Percentiles rank a stretch among this genome's conserved stretches.
Evolutionary conservation across 2,113 vertebrate species (phyloP).

Genomic region (Tringa solitaria): DNA sequence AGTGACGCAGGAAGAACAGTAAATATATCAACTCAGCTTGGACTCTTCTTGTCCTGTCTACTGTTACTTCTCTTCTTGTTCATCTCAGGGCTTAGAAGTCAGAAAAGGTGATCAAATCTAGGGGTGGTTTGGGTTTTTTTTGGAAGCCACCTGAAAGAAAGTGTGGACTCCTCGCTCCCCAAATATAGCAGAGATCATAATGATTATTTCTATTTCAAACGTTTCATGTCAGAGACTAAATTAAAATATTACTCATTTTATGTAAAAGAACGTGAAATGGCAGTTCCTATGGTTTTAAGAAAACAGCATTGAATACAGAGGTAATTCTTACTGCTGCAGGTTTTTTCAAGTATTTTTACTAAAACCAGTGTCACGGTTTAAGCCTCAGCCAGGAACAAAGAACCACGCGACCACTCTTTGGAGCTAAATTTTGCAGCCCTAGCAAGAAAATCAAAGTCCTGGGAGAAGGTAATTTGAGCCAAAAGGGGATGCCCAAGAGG

Average conservation of each 20-base stretch:
- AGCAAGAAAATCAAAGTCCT: not conserved
- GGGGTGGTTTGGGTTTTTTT: not conserved
- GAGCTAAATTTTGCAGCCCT: not conserved
- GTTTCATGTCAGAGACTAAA: not conserved
- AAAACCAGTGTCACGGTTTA: not conserved
- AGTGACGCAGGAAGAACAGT: not conserved
- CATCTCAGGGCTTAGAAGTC: not conserved
- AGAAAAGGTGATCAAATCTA: not conserved
- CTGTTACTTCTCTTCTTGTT: not conserved
- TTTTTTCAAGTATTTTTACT: not conserved
- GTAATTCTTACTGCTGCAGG: not conserved
- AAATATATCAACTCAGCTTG: not conserved
- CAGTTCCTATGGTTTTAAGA: not conserved
- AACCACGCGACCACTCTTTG: not conserved
- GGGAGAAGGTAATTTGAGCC: not conserved
- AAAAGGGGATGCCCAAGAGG: not conserved
- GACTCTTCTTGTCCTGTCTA: not conserved
- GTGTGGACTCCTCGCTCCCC: not conserved
- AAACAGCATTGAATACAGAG: not conserved
- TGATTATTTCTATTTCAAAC: not conserved
- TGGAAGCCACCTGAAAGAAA: not conserved
- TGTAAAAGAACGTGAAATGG: not conserved
- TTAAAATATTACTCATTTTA: not conserved
- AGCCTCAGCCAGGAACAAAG: too few relatives aligned
- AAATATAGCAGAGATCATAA: not conserved